Base-by-base conservation (phyloP, 2,113 vertebrate genomes). In the Larimichthys crocea region DNA sequence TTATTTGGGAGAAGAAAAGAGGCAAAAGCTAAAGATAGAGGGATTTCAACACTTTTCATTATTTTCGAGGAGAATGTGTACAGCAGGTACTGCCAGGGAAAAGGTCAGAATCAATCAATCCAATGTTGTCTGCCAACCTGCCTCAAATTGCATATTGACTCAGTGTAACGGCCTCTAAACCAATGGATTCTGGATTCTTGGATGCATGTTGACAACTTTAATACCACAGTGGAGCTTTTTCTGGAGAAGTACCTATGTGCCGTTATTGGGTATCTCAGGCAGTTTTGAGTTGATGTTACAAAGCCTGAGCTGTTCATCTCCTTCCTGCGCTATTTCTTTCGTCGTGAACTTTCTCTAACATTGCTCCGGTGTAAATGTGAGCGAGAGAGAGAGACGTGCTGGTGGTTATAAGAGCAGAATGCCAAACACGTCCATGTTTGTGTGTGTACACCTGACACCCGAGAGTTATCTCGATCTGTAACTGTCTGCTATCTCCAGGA, bases 31-130 rank as follows among this genome's bases (percentile, higher is more conserved):
- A 84, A 80, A 89, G 90, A 93, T 85, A 81, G 85, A 82, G 88
- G 88, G 88, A 93, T 92, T 90, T 88, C 81, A 80, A 85, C 87
- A 84, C 85, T 89, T 91, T 89, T 92, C 90, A 93, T 90, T 93
- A 89, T 89, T 89, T 24, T 92, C 53, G 67, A 74, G 74, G 89
- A 89, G 87, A 86, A 89, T 84, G 88, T 90, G 81, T 86, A 90
- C 83, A 82, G 86, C 87, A 80, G 87, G 64, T 71, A 83, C 90
- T 88, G 89, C 91, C 86, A 80, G 61, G 68, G 62, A 87, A 93
- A 94, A 93, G 93, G 93, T 95, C 91, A 93, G 80, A 91, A 89
- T 92, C 86, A 93, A 93, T 94, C 92, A 93, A 89, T 86, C 82
- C 86, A 79, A 82, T 84, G 88, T 78, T 90, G 80, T 78, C 88